Evolutionary conservation across 2,113 vertebrate genomes (phyloP), one percentile per base, ranked within the genome.

Genomic region (Psettodes erumei): DNA sequence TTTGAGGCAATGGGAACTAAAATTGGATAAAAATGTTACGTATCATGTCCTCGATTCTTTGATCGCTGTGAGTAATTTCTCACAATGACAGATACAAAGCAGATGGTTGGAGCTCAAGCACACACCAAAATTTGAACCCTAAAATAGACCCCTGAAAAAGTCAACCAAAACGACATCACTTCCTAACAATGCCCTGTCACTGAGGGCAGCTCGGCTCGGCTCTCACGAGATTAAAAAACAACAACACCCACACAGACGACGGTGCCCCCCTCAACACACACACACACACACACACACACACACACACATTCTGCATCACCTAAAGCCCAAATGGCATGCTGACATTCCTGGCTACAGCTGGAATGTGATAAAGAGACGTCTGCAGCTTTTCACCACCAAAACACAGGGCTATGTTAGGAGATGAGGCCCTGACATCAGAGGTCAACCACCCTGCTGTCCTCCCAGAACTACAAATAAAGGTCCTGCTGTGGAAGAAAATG

Each of bases 381-480:
- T 48, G 40, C 42, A 68, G 70, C 71, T 37, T 83, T 66, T 69
- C 45, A 56, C 16, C 19, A 65, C 27, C 50, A 25, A 64, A 77
- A 35, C 69, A 48, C 32, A 27, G 23, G 11, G 7, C 4, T 21
- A 16, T 19, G 33, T 33, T 72, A n/a, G 30, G 30, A 70, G 23
- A 47, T 23, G 11, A 48, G 70, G 32, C 16, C 55, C 45, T 68
- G 73, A 70, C 45, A 61, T 48, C 15, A 28, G 35, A 71, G 62
- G 75, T 84, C 77, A 71, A 19, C 40, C 33, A 71, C 66, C 27
- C 43, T 71, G 37, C 59, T 55, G 48, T 64, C 47, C 30, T 70
- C 42, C 75, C 5, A 5, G 37, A 63, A 71, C 51, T 11, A 58
- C 54, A 68, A 63, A 75, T 58, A 27, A 38, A 40, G 6, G 21